A percentile compares a stretch with the other conserved stretches of the same genome.
Conservation (phyloP, 2,797 vertebrate genomes). For the Rhinella marina region DNA sequence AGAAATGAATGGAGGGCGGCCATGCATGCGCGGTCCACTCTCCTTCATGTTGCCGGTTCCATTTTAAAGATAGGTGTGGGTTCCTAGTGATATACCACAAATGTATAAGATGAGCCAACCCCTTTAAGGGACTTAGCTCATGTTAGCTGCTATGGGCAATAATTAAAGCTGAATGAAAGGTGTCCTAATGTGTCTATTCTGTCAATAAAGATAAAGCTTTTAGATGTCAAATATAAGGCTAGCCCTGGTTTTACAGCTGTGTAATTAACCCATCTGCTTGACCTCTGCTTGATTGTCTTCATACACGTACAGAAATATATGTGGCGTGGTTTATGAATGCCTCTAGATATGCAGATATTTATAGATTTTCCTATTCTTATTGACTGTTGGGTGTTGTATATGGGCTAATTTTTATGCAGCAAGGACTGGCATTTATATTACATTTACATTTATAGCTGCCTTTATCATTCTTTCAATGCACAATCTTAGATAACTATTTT, state of each 20-base stretch:
- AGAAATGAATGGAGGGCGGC: no score
- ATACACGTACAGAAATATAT: not conserved
- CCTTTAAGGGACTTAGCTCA: not conserved
- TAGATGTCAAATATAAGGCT: slow-evolving; percentile 11
- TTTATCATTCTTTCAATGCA: not conserved
- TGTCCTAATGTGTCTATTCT: not conserved
- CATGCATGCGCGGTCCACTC: no score
- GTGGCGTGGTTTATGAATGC: not conserved
- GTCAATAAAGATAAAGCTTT: slow-evolving; percentile 8
- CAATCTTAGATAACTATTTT: not conserved
- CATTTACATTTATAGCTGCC: not conserved
- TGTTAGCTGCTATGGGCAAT: not conserved
- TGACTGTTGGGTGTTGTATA: not conserved
- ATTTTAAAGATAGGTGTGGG: no score
- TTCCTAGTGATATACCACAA: no score
- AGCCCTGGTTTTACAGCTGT: not conserved
- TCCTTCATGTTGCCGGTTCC: no score
- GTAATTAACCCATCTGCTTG: slow-evolving; percentile 14
- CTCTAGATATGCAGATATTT: slow-evolving; percentile 19
- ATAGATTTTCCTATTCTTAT: slow-evolving; percentile 4
- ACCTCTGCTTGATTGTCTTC: not conserved
- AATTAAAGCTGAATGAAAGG: not conserved
- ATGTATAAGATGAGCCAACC: no score
- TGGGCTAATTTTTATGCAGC: not conserved
- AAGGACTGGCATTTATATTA: not conserved